phyloP scores from a whole-genome alignment of 2,113 vertebrate genomes.

The Apteryx owenii region DNA sequence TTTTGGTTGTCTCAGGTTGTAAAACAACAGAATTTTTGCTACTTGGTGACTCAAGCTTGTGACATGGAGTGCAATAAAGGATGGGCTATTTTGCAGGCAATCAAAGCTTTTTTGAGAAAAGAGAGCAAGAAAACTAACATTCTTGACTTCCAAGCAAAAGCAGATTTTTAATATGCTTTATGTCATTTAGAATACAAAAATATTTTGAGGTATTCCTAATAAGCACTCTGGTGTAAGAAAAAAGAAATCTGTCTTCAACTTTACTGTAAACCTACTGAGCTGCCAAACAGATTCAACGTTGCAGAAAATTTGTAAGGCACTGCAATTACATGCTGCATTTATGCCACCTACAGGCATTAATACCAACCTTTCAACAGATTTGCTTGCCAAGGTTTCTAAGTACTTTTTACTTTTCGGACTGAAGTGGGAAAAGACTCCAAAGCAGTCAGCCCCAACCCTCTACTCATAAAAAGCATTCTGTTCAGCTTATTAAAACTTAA shows the following conservation, averaged over 20 bases:
- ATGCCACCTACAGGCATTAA: conserved; percentile 60
- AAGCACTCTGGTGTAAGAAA: not conserved
- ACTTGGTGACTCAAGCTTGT: not conserved
- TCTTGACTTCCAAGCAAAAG: not conserved
- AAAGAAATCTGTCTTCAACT: not conserved
- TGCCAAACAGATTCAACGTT: not conserved
- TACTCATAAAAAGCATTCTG: not conserved
- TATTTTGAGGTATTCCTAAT: not conserved
- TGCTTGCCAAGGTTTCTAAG: not conserved
- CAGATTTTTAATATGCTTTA: not conserved
- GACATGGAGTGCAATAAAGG: not conserved
- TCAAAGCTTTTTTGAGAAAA: not conserved
- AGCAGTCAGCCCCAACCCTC: not conserved
- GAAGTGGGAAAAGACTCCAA: not conserved
- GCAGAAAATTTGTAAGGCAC: not conserved
- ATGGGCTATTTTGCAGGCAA: not conserved
- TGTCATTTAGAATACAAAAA: not conserved
- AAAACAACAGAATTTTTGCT: not conserved
- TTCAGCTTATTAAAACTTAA: not conserved
- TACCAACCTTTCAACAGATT: not conserved
- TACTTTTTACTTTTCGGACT: not conserved
- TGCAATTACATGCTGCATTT: not conserved
- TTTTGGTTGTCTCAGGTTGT: not conserved
- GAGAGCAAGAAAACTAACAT: not conserved
- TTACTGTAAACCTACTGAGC: not conserved